phyloP scores from a whole-genome alignment of 1,140 invertebrate genomes.

The Zaprionus lachaisei region DNA sequence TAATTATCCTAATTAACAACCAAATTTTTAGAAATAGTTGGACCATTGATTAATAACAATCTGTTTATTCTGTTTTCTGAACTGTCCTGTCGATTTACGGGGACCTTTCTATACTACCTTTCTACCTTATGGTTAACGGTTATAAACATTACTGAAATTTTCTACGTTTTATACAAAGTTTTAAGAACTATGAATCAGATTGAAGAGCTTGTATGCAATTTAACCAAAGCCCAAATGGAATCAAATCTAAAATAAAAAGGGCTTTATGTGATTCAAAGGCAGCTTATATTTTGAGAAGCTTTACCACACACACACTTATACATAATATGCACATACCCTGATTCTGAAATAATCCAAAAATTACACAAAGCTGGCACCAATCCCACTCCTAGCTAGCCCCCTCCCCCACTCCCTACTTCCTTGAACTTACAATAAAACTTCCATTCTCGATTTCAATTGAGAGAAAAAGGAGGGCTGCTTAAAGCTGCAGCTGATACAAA shows the following conservation, averaged over 20 bases:
- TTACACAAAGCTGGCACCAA: background rate
- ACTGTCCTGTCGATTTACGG: too few relatives aligned
- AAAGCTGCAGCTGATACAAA: constrained; percentile 63
- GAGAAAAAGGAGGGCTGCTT: background rate
- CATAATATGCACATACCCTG: background rate
- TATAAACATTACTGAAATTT: too few relatives aligned
- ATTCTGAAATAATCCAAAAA: background rate
- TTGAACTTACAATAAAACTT: background rate
- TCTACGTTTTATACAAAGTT: too few relatives aligned
- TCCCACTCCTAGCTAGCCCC: too few relatives aligned
- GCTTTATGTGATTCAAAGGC: background rate
- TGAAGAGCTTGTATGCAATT: background rate
- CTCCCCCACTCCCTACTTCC: background rate
- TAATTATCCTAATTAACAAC: too few relatives aligned
- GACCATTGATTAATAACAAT: too few relatives aligned
- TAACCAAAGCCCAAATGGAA: background rate
- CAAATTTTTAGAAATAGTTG: too few relatives aligned
- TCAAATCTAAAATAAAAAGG: background rate
- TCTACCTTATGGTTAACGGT: too few relatives aligned
- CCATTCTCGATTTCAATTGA: constrained; percentile 18
- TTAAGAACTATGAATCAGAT: background rate
- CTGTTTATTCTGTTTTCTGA: too few relatives aligned
- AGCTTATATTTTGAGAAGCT: background rate
- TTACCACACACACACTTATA: background rate
- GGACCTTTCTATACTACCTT: too few relatives aligned